phyloP scores from a whole-genome alignment of 2,797 vertebrate species.

The Sebastes iracundus region DNA sequence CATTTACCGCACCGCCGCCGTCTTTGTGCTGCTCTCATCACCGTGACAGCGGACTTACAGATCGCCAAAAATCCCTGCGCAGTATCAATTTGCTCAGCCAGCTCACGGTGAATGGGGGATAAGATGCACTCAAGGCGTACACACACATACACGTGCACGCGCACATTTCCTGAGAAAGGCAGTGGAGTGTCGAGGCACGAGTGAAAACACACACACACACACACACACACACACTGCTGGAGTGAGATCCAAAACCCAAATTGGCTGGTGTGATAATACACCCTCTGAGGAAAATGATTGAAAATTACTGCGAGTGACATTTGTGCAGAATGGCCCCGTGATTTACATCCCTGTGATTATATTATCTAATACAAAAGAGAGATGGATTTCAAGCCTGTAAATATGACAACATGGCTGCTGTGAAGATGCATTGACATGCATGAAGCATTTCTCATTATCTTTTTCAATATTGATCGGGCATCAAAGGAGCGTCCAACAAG shows the following conservation, averaged over 20 bases:
- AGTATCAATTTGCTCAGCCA: constrained; percentile 54
- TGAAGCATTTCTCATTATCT: constrained; percentile 55
- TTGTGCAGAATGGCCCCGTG: constrained; percentile 20
- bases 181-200: not conserved
- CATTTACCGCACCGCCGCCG: constrained; percentile 63
- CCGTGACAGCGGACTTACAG: constrained; percentile 64
- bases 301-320: constrained; percentile 53
- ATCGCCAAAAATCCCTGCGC: constrained; percentile 47
- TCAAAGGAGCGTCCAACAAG: constrained; percentile 52
- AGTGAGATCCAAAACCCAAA: constrained; percentile 30
- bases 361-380: constrained; percentile 30
- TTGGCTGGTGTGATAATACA: constrained; percentile 37
- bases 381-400: constrained; percentile 31
- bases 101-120: constrained; percentile 26
- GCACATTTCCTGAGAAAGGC: constrained; percentile 6
- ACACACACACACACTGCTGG: constrained; percentile 13
- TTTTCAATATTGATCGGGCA: constrained; percentile 61
- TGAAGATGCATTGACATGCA: constrained; percentile 42
- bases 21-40: constrained; percentile 67
- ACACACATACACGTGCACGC: not conserved
- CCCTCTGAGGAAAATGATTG: constrained; percentile 40
- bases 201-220: constrained; percentile 18
- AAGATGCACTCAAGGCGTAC: constrained; percentile 8
- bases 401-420: constrained; percentile 11
- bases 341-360: constrained; percentile 43